Conservation (phyloP, 1,140 invertebrate genomes). For the Contarinia nasturtii region DNA sequence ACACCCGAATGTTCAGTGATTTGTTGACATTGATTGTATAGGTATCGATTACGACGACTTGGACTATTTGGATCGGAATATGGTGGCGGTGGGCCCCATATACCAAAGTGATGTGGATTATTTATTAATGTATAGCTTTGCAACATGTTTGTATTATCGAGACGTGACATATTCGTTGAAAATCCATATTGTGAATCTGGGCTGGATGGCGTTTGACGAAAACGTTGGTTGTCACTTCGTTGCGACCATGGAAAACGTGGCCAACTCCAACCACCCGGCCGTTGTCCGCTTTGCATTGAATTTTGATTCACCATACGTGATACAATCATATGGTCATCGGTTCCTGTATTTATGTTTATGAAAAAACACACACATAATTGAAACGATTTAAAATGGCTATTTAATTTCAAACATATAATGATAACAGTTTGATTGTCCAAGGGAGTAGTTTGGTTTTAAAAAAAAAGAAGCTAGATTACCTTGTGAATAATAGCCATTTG, state of each 20-base stretch:
- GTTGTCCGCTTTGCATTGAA: conserved; percentile 25
- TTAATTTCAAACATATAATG: too few species aligned
- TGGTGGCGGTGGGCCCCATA: conserved; percentile 56
- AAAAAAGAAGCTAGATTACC: too few species aligned
- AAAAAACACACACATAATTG: conserved; percentile 53
- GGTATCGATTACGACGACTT: conserved; percentile 27
- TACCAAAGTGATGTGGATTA: conserved; percentile 18
- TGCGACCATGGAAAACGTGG: conserved; percentile 28
- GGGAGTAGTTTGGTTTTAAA: too few species aligned
- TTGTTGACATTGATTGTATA: conserved; percentile 13
- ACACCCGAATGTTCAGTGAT: conserved; percentile 8
- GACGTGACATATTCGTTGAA: conserved; percentile 25
- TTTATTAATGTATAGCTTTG: conserved; percentile 11
- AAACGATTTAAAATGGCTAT: too few species aligned
- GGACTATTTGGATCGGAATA: conserved; percentile 53
- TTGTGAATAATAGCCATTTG: conserved; percentile 13
- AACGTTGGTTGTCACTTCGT: conserved; percentile 9
- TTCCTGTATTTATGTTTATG: conserved; percentile 60
- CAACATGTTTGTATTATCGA: conserved; percentile 13
- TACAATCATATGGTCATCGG: conserved; percentile 15
- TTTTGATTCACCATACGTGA: not conserved
- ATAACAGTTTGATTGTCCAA: too few species aligned
- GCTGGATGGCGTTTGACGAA: conserved; percentile 24
- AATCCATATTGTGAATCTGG: conserved; percentile 48
- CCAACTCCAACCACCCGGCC: conserved; percentile 34